These are phyloP conservation scores for Papilio gigon DNA, from an alignment of 2,888 invertebrate species.

Conservation along the genomic window DNA sequence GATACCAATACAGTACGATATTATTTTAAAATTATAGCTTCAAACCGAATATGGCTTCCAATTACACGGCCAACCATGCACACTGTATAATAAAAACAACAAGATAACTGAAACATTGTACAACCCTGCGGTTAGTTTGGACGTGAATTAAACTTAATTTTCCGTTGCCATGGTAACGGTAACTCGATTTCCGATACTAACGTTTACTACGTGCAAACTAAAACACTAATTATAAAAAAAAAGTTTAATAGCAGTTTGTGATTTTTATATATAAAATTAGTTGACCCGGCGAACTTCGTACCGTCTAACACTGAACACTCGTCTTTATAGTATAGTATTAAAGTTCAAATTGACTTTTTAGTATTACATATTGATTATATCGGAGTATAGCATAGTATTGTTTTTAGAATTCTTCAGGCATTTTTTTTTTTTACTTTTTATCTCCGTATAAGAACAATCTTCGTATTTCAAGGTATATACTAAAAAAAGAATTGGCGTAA, in stretches of 20 bases:
- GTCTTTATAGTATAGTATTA: too few species aligned
- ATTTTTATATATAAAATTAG: too few species aligned
- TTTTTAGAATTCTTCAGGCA: too few species aligned
- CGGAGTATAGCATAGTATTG: too few species aligned
- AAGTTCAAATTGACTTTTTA: too few species aligned
- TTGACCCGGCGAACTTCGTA: too few species aligned
- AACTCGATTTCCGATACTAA: constrained; percentile 31
- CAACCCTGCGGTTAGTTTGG: constrained; percentile 31
- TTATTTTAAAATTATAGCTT: not conserved
- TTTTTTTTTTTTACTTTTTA: too few species aligned
- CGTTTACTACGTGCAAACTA: constrained; percentile 4
- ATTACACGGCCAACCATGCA: not conserved
- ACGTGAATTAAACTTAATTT: constrained; percentile 37
- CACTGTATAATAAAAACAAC: not conserved
- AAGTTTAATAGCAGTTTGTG: not conserved
- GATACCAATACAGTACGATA: not conserved
- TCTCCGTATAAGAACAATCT: too few species aligned
- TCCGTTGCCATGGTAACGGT: constrained; percentile 19
- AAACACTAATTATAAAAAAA: constrained; percentile 18
- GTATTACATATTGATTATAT: too few species aligned
- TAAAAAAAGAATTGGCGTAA: too few species aligned
- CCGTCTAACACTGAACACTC: too few species aligned
- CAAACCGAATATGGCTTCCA: not conserved
- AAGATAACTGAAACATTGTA: not conserved
- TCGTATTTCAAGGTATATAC: too few species aligned